A percentile compares a stretch with the other conserved stretches of the same genome.
These are phyloP conservation scores for Mus pahari DNA, from an alignment of 2,113 vertebrate species.

Conservation along the genomic window DNA sequence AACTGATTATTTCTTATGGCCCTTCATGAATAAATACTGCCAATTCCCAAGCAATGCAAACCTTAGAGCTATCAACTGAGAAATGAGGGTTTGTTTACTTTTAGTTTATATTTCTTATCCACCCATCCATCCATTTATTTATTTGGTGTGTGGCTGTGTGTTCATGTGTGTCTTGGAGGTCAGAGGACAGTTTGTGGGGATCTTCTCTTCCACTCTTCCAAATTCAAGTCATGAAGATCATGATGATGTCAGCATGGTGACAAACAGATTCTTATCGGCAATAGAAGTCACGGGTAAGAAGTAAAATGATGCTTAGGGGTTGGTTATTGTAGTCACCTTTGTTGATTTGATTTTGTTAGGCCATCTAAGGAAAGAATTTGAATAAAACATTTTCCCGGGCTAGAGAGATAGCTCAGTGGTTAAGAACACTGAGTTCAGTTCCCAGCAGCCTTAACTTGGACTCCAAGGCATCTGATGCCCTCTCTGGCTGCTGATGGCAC, in stretches of 20 bases:
- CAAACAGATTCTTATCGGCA: neutral
- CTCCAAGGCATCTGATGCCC: neutral
- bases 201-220: too few species aligned
- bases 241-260: neutral
- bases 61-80: neutral
- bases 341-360: constrained; percentile 49
- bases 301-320: neutral
- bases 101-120: neutral
- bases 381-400: neutral
- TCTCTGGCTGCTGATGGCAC: neutral
- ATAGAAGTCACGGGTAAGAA: neutral
- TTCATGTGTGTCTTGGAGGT: too few species aligned
- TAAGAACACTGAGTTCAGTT: neutral
- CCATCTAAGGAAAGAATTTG: constrained; percentile 27
- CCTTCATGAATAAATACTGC: constrained; percentile 4
- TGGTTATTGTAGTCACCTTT: constrained; percentile 10
- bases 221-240: neutral
- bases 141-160: neutral
- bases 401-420: neutral
- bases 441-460: neutral
- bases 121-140: too few species aligned
- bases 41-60: constrained; percentile 35
- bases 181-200: neutral
- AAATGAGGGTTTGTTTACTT: neutral
- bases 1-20: constrained; percentile 26